Conservation (phyloP, 2,113 vertebrate species). For the Pseudonaja textilis region DNA sequence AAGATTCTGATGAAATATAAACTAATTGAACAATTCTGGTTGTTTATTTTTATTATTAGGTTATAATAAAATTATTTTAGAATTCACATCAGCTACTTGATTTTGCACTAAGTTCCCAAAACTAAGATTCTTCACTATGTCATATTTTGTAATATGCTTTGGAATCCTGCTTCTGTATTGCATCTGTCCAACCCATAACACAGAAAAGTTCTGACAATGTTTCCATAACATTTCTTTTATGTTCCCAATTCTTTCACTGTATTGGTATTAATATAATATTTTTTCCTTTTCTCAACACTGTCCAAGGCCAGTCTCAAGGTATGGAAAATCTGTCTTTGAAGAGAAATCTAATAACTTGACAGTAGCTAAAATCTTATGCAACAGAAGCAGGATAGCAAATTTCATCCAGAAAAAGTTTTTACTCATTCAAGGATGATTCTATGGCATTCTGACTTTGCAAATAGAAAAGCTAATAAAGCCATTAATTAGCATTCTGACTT, state of each 20-base stretch:
- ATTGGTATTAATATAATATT: neutral
- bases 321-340: too few relatives aligned
- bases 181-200: neutral
- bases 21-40: neutral
- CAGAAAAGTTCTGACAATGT: neutral
- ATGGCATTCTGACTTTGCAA: too few relatives aligned
- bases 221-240: neutral
- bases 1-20: neutral
- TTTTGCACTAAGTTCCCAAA: neutral
- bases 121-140: neutral
- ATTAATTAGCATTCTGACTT: neutral
- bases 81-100: neutral
- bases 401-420: too few relatives aligned
- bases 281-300: neutral
- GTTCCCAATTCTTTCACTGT: neutral
- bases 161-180: neutral
- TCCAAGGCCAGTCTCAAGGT: too few relatives aligned
- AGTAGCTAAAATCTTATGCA: too few relatives aligned
- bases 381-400: too few relatives aligned
- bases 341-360: too few relatives aligned
- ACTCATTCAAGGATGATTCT: too few relatives aligned
- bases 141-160: conserved; percentile 52
- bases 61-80: neutral
- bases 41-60: neutral
- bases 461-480: too few relatives aligned